These are phyloP conservation scores for Agrochola circellaris DNA, from an alignment of 2,888 invertebrate species.

Conservation along the genomic window DNA sequence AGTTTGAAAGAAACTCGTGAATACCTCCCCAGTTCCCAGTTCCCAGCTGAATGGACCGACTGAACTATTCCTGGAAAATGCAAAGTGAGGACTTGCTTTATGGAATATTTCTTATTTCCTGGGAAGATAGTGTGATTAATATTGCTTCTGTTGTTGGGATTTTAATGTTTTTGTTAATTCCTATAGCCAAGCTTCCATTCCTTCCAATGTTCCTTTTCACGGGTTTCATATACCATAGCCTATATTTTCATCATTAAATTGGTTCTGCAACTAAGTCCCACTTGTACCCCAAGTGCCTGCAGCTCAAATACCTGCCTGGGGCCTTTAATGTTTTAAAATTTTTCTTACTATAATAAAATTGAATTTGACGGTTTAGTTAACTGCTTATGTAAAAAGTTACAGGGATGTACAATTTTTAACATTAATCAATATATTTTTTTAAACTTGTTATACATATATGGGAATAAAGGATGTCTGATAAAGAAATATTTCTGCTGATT, in stretches of 20 bases:
- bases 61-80: slow-evolving; percentile 38
- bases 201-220: not conserved
- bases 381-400: not conserved
- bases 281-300: not conserved
- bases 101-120: slow-evolving; percentile 25
- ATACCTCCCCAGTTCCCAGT: slow-evolving; percentile 38
- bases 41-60: slow-evolving; percentile 47
- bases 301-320: not conserved
- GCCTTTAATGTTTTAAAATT: not conserved
- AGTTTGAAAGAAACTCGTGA: slow-evolving; percentile 53
- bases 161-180: not conserved
- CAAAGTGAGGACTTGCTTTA: slow-evolving; percentile 31
- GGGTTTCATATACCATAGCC: not conserved
- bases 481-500: not conserved
- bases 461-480: not conserved
- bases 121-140: slow-evolving; percentile 23
- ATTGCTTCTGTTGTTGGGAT: not conserved
- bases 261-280: not conserved
- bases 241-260: not conserved
- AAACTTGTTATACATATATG: not conserved
- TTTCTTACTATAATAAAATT: not conserved
- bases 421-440: too few species aligned
- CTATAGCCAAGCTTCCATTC: too few species aligned
- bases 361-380: not conserved
- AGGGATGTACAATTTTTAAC: not conserved